Evolutionary conservation across 2,113 vertebrate genomes (phyloP).

Genomic region (Emydocephalus ijimae): DNA sequence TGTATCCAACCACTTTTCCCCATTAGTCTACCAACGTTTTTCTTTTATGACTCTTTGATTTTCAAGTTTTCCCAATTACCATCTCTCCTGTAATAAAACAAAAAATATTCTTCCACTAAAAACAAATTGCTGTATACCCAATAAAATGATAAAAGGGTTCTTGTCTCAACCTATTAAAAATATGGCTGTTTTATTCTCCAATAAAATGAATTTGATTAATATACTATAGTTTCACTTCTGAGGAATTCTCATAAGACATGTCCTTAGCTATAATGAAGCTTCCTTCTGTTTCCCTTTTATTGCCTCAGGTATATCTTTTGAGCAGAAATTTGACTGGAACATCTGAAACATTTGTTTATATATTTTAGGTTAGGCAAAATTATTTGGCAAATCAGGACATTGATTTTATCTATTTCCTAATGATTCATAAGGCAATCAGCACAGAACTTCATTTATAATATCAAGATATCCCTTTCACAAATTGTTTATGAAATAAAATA

Average conservation of each 20-base stretch:
- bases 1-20: constrained; percentile 2
- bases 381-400: neutral
- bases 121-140: constrained; percentile 34
- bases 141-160: constrained; percentile 40
- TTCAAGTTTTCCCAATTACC: constrained; percentile 15
- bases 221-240: neutral
- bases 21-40: constrained; percentile 11
- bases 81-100: constrained; percentile 37
- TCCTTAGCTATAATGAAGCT: neutral
- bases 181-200: neutral
- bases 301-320: neutral
- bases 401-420: neutral
- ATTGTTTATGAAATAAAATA: neutral
- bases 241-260: neutral
- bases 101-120: constrained; percentile 38
- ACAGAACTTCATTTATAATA: neutral
- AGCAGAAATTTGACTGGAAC: neutral
- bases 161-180: neutral
- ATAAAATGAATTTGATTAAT: neutral
- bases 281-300: neutral
- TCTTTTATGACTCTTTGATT: constrained; percentile 29
- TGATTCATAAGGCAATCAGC: neutral
- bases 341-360: neutral
- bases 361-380: neutral
- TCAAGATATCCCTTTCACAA: neutral